These are phyloP conservation scores for Lepidothrix coronata DNA, from an alignment of 2,113 vertebrate genomes.

Conservation along the genomic window DNA sequence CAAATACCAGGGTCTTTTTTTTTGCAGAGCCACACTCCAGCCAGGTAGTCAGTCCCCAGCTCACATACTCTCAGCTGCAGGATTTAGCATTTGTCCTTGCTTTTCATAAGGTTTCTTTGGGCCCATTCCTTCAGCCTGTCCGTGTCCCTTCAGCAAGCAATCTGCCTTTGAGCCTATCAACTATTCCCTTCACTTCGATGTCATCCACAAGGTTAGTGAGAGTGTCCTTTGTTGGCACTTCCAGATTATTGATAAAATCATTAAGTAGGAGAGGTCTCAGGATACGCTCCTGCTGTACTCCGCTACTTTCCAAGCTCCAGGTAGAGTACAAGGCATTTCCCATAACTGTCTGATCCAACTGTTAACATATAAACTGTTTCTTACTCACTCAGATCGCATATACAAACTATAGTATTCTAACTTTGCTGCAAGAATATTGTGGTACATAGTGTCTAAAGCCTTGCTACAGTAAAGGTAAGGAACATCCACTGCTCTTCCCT, in stretches of 20 bases:
- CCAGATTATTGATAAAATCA: background rate
- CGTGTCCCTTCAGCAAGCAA: background rate
- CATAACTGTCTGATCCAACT: background rate
- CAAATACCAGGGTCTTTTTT: background rate
- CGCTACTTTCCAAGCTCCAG: background rate
- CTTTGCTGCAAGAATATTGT: background rate
- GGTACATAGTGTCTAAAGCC: background rate
- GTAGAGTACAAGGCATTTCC: background rate
- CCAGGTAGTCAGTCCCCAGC: accelerated
- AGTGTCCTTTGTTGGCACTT: background rate
- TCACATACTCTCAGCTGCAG: background rate
- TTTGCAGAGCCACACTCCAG: background rate
- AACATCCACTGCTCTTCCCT: background rate
- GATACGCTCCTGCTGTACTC: background rate
- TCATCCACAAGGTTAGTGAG: background rate
- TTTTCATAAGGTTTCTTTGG: background rate
- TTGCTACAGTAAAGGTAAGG: background rate
- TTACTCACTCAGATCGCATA: background rate
- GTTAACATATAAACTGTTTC: background rate
- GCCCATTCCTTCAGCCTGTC: background rate
- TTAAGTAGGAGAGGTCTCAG: background rate
- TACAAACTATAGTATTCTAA: background rate
- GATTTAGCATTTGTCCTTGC: background rate
- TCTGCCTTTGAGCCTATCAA: background rate
- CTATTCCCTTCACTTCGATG: background rate